These are phyloP conservation scores for Drosophila funebris DNA, from an alignment of 1,140 invertebrate genomes.

Conservation along the genomic window DNA sequence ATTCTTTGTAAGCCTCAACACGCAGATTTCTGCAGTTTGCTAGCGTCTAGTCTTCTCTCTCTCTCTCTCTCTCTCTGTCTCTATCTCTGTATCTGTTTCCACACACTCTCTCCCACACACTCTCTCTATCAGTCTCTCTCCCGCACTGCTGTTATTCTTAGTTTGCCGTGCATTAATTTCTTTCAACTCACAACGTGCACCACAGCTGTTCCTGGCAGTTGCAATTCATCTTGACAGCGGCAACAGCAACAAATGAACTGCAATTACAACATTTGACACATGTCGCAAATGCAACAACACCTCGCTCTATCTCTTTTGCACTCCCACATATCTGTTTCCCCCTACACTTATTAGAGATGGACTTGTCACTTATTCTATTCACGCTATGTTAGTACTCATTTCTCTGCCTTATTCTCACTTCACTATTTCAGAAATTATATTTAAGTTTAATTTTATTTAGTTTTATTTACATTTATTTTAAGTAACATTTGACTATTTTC, in stretches of 20 bases:
- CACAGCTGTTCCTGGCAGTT: conserved; percentile 28
- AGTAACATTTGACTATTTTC: no score
- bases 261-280: conserved; percentile 46
- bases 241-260: conserved; percentile 37
- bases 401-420: no score
- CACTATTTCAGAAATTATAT: no score
- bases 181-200: conserved; percentile 32
- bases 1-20: conserved; percentile 11
- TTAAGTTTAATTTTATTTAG: no score
- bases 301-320: not conserved
- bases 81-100: not conserved
- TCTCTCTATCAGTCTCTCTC: no score
- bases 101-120: no score
- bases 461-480: no score
- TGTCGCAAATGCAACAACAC: conserved; percentile 12
- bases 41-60: not conserved
- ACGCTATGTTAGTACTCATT: no score
- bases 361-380: no score
- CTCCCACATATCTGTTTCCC: not conserved
- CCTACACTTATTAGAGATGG: not conserved
- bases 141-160: not conserved
- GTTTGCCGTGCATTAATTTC: conserved; percentile 17
- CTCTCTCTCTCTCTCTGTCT: not conserved
- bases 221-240: conserved; percentile 32
- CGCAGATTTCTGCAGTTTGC: not conserved